Evolutionary conservation across 2,797 vertebrate species (phyloP), one percentile per base, ranked within the genome.

Genomic region (Gephyroberyx darwinii): DNA sequence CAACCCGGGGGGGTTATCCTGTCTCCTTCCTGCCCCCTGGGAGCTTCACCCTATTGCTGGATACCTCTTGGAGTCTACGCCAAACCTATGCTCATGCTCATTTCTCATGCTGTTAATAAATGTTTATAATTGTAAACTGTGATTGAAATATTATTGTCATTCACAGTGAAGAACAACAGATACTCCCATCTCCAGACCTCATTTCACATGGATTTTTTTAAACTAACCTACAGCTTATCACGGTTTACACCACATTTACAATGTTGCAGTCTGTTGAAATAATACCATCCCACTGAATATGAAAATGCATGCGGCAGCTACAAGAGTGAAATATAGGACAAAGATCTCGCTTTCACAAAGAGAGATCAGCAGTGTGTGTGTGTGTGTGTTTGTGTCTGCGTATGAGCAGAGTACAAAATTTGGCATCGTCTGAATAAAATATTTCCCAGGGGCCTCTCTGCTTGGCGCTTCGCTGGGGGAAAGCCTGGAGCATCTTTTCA

Each of bases 381-480:
- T 70, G 13, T 60, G 39, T 26, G 41, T 19, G 59, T 35, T 1
- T 20, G 60, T 79, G 83, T 52, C 6, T 53, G 33, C 26, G 63
- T 83, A 82, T 72, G 84, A 83, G 83, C 7, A 0, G 79, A 74
- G 81, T 82, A 84, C 65, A 87, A 84, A 89, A 90, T 86, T 90
- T 91, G 83, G 85, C 81, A 54, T 73, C 43, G 71, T 61, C 83
- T 91, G 89, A 93, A 93, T 92, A 92, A 91, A 91, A 91, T 89
- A 93, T 90, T 85, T 92, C 91, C 91, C 89, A 65, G 63, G 90
- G 84, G 89, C 69, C 59, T 83, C 75, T 74, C 65, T 71, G 77
- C 84, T 90, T 86, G 85, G 84, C 56, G 51, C 87, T 85, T 84
- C 80, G 85, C 86, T 87, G 83, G 76, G 80, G 83, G 86, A 85